Evolutionary conservation across 2,888 invertebrate genomes (phyloP), one percentile per base, ranked within the genome.

Genomic region (Agonopterix alstromeriana): DNA sequence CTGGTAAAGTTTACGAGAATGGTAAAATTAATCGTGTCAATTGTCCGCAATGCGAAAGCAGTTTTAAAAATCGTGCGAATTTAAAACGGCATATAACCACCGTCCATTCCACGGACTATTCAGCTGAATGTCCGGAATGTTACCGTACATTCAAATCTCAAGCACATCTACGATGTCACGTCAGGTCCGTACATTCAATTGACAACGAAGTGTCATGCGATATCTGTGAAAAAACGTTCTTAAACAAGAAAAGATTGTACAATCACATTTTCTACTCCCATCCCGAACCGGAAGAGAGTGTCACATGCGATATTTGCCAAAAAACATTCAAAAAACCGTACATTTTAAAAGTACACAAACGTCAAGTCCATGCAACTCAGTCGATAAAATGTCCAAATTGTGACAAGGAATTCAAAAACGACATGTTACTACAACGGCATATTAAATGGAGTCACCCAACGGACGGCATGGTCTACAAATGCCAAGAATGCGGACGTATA

Each of bases 261-360:
- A 69, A 72, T 35, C 75, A 75, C 48, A 58, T 67, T 1, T 73
- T 65, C 47, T 70, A 62, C 43, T 60, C 70, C 0, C 75, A 75
- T 14, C 66, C 70, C 0, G 55, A 66, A 10, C 65, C 63, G 0
- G 54, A 61, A 0, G 60, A 65, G 8, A 60, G 55, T 35, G 65
- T 62, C 0, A 53, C 46, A 0, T 75, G 75, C 14, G 40, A 50
- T 0, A 49, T 66, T 0, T 75, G 75, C 44, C 50, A 54, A 0
- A 74, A 74, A 52, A 53, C 48, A 0, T 76, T 69, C 44, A 67
- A 67, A 49, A 61, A 63, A 1, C 56, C 54, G n/a, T 61, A 68
- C 43, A 66, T 65, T 44, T 56, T 73, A 5, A 73, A 68, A 47
- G 48, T 70, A 1, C 74, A 74, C 44, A 62, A 64, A 53, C 54